These are phyloP conservation scores for Rhingia rostrata DNA, from an alignment of 2,888 invertebrate genomes.

Conservation along the genomic window DNA sequence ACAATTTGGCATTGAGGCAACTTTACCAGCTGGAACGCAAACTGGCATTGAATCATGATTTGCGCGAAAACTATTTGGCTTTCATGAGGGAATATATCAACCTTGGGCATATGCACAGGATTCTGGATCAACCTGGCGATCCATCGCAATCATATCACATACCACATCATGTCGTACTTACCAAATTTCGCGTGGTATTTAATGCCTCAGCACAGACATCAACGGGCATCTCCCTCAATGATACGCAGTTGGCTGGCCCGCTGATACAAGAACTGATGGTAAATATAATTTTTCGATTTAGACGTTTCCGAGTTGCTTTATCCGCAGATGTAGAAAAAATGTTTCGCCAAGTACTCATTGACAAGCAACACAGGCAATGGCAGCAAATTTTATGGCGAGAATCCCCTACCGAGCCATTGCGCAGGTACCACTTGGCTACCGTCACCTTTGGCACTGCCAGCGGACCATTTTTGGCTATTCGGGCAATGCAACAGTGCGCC, in stretches of 20 bases:
- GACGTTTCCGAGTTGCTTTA: constrained; percentile 69
- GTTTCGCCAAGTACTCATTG: constrained; percentile 65
- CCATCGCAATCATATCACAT: constrained; percentile 21
- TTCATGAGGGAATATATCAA: constrained; percentile 34
- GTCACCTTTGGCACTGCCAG: constrained; percentile 58
- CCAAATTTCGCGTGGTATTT: constrained; percentile 47
- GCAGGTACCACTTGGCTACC: constrained; percentile 66
- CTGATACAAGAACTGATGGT: constrained; percentile 28
- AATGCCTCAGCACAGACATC: constrained; percentile 29
- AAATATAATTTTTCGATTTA: constrained; percentile 72
- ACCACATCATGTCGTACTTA: constrained; percentile 30
- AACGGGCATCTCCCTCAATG: constrained; percentile 27
- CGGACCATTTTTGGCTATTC: constrained; percentile 51
- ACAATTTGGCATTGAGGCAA: constrained; percentile 23
- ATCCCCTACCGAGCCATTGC: constrained; percentile 63
- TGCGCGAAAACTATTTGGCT: constrained; percentile 19
- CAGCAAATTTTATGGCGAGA: constrained; percentile 75
- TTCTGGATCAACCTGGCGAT: constrained; percentile 21
- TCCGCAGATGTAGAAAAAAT: constrained; percentile 76
- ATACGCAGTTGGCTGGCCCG: constrained; percentile 22
- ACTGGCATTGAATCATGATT: constrained; percentile 9
- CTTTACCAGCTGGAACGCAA: constrained; percentile 31
- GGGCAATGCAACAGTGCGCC: constrained; percentile 46
- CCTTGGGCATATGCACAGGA: constrained; percentile 22
- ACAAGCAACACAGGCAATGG: constrained; percentile 62